Evolutionary conservation across 2,888 invertebrate species (phyloP).

Genomic region (Nomada hirtipes): DNA sequence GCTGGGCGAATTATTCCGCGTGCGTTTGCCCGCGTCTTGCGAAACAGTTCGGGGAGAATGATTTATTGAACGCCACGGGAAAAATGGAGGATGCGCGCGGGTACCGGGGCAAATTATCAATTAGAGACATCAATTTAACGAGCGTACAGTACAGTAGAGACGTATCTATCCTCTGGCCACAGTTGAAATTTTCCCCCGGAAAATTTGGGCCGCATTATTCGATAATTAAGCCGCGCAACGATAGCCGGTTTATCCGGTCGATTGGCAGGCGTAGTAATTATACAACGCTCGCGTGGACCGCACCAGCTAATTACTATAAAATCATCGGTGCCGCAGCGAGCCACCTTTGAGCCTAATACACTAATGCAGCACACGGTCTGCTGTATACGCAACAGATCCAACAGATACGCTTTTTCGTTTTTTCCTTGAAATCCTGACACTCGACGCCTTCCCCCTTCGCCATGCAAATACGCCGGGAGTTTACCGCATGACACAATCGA

Average conservation of each 20-base stretch:
- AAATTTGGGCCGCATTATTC: constrained; percentile 48
- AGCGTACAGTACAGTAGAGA: not conserved
- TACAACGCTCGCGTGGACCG: constrained; percentile 28
- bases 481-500: constrained; percentile 45
- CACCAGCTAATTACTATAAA: constrained; percentile 47
- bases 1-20: not conserved
- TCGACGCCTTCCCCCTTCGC: constrained; percentile 29
- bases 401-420: not conserved
- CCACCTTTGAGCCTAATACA: constrained; percentile 18
- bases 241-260: constrained; percentile 51
- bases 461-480: constrained; percentile 18
- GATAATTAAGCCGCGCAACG: constrained; percentile 52
- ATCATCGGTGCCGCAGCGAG: constrained; percentile 30
- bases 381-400: not conserved
- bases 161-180: constrained; percentile 1
- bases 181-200: constrained; percentile 16
- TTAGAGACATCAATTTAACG: constrained; percentile 13
- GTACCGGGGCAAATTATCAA: constrained; percentile 11
- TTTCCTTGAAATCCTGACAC: constrained; percentile 2
- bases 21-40: not conserved
- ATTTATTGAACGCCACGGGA: not conserved
- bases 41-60: not conserved
- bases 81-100: not conserved
- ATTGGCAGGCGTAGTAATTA: constrained; percentile 48
- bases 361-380: not conserved